phyloP scores from a whole-genome alignment of 2,888 invertebrate genomes.

The Dolichopus griseipennis region DNA sequence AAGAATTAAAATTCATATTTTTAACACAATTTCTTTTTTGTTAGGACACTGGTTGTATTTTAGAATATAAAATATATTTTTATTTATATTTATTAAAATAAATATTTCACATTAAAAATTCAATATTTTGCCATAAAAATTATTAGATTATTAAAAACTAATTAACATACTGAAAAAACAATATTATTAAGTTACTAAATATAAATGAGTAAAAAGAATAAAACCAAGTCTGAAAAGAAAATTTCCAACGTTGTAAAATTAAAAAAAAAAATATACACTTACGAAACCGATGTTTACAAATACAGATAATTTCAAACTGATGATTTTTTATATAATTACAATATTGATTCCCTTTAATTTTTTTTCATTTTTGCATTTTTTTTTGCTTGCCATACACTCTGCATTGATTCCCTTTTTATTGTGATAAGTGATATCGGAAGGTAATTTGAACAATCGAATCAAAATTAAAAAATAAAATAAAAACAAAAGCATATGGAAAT shows the following conservation, averaged over 20 bases:
- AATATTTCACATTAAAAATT: too few relatives aligned
- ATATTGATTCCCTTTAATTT: background rate
- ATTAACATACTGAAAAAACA: too few relatives aligned
- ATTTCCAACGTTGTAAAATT: background rate
- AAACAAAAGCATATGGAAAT: background rate
- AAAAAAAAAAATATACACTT: background rate
- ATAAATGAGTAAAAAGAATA: background rate
- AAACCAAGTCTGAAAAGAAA: background rate
- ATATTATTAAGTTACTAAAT: too few relatives aligned
- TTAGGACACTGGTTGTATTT: too few relatives aligned
- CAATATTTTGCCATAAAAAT: too few relatives aligned
- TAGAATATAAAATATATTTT: too few relatives aligned
- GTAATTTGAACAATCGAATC: too few relatives aligned
- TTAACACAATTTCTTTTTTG: too few relatives aligned
- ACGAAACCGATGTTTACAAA: background rate
- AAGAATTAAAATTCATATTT: too few relatives aligned
- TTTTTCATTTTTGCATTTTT: background rate
- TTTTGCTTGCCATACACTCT: constrained; percentile 4
- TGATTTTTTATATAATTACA: background rate
- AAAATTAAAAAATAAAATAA: background rate
- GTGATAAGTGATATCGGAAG: too few relatives aligned
- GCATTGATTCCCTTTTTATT: constrained; percentile 4
- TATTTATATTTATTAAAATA: too few relatives aligned
- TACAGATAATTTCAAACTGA: background rate
- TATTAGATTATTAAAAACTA: too few relatives aligned